Evolutionary conservation across 1,140 invertebrate species (phyloP).

Genomic region (Drosophila prosaltans): DNA sequence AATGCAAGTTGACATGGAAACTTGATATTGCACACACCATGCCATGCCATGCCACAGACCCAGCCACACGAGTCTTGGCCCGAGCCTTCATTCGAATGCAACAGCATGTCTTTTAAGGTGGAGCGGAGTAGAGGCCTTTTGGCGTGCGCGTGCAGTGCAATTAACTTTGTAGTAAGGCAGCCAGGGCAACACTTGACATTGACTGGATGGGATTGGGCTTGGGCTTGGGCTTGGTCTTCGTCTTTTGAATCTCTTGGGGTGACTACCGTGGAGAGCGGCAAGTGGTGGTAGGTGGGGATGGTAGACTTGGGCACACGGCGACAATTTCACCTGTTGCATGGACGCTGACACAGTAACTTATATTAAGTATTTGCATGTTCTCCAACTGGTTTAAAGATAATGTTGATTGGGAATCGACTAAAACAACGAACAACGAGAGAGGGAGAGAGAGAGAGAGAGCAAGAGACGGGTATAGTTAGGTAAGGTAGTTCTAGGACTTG

Average conservation of each 20-base stretch:
- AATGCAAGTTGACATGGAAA: constrained; percentile 66
- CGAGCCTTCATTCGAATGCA: constrained; percentile 21
- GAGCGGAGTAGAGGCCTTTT: constrained; percentile 38
- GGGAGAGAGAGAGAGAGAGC: neutral
- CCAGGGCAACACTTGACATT: constrained; percentile 76
- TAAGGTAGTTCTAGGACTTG: neutral
- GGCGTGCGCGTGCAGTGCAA: constrained; percentile 80
- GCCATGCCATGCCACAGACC: constrained; percentile 4
- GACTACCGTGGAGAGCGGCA: too few species aligned
- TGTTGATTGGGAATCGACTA: constrained; percentile 2
- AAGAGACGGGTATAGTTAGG: neutral
- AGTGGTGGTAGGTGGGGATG: neutral
- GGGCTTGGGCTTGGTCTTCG: constrained; percentile 1
- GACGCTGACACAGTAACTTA: constrained; percentile 82
- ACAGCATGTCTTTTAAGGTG: constrained; percentile 4
- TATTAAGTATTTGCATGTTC: constrained; percentile 76
- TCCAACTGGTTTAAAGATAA: constrained; percentile 17
- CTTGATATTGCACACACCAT: constrained; percentile 77
- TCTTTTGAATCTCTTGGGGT: too few species aligned
- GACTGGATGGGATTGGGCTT: constrained; percentile 46
- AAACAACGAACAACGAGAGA: neutral
- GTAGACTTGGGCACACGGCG: constrained; percentile 51
- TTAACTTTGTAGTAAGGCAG: constrained; percentile 80
- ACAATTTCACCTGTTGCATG: constrained; percentile 80
- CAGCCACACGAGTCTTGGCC: constrained; percentile 30